Percentiles rank a stretch among this genome's conserved stretches.
Evolutionary conservation across 2,113 vertebrate species (phyloP).

Genomic region (Balaenoptera acutorostrata): DNA sequence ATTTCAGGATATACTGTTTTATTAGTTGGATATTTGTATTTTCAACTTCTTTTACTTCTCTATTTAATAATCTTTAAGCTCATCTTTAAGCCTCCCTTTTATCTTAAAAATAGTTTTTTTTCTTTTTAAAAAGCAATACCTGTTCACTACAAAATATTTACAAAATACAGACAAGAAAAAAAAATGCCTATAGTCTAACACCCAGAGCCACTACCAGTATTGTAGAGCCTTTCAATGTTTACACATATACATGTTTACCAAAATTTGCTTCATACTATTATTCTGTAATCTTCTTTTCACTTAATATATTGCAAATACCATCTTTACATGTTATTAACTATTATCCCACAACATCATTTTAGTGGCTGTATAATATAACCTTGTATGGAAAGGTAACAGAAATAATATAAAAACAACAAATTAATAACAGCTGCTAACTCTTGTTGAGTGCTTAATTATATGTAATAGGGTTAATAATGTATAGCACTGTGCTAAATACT

Average conservation of each 20-base stretch:
- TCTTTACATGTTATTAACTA: neutral
- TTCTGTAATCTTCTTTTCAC: neutral
- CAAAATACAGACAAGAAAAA: neutral
- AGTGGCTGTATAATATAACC: neutral
- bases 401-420: conserved; percentile 9
- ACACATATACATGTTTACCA: neutral
- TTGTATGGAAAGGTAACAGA: neutral
- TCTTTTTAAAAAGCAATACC: neutral
- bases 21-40: neutral
- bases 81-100: neutral
- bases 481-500: neutral
- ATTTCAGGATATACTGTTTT: neutral
- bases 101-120: neutral
- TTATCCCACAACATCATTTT: neutral
- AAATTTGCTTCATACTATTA: neutral
- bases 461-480: neutral
- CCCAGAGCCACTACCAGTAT: neutral
- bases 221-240: neutral
- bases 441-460: neutral
- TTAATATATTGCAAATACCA: neutral
- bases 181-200: neutral
- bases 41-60: conserved; percentile 25
- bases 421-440: neutral
- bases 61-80: neutral
- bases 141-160: conserved; percentile 11